phyloP scores from a whole-genome alignment of 2,888 invertebrate genomes.

The Leucania comma region DNA sequence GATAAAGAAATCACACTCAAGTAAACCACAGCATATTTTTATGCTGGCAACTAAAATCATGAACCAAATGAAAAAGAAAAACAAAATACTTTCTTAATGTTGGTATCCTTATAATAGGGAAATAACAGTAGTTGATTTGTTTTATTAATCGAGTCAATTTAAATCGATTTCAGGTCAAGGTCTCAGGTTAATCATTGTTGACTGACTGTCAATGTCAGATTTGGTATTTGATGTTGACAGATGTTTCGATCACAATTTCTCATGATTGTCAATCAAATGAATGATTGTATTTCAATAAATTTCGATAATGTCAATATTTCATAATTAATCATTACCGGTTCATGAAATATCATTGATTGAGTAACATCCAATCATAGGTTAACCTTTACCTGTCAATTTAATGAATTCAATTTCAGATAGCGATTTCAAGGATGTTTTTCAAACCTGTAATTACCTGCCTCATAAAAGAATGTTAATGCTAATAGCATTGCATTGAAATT shows the following conservation, averaged over 20 bases:
- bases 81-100: not conserved
- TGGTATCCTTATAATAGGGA: slow-evolving; percentile 14
- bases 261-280: not conserved
- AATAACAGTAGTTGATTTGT: not conserved
- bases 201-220: slow-evolving; percentile 29
- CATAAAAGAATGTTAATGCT: slow-evolving; percentile 42
- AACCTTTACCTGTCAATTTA: slow-evolving; percentile 28
- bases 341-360: not conserved
- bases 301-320: not conserved
- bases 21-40: not conserved
- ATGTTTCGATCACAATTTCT: not conserved
- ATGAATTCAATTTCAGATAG: slow-evolving; percentile 23
- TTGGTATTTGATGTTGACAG: slow-evolving; percentile 24
- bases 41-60: not conserved
- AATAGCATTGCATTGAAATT: slow-evolving; percentile 50
- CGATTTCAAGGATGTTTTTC: slow-evolving; percentile 44
- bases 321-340: not conserved
- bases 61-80: not conserved
- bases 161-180: slow-evolving; percentile 24
- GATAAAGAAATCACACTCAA: not conserved
- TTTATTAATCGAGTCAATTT: not conserved
- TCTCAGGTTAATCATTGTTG: not conserved
- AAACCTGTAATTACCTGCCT: slow-evolving; percentile 34
- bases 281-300: not conserved
- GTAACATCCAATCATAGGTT: slow-evolving; percentile 9